Conservation (phyloP, 1,140 invertebrate species). For the Drosophila azteca region DNA sequence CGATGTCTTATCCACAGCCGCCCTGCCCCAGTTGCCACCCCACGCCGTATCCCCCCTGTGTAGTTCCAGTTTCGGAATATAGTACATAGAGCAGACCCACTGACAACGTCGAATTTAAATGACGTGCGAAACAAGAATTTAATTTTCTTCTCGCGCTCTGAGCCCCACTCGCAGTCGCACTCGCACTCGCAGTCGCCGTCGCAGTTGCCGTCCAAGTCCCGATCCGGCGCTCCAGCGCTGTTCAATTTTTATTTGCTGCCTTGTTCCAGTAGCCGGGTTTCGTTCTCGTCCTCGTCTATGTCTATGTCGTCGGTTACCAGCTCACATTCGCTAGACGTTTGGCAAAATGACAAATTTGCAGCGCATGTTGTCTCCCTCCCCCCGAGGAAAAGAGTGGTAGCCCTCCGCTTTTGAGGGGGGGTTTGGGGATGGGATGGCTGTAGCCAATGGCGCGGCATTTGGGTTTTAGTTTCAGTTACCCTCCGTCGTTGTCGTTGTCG, state of each 20-base stretch:
- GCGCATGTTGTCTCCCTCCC: constrained; percentile 60
- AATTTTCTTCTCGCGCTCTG: constrained; percentile 62
- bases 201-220: constrained; percentile 1
- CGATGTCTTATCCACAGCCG: constrained; percentile 33
- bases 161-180: not conserved
- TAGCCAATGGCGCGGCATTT: constrained; percentile 63
- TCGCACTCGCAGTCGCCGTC: not conserved
- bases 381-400: constrained; percentile 15
- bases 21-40: constrained; percentile 4
- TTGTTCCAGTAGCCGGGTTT: constrained; percentile 34
- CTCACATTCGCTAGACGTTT: constrained; percentile 68
- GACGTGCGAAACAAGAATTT: constrained; percentile 83
- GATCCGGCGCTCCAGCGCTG: constrained; percentile 31
- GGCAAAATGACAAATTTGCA: constrained; percentile 82
- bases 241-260: constrained; percentile 62
- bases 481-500: not conserved
- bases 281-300: constrained; percentile 35
- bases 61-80: no score
- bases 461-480: constrained; percentile 66
- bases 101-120: constrained; percentile 79
- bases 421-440: not conserved
- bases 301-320: constrained; percentile 45
- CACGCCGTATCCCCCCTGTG: no score
- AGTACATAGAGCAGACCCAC: not conserved
- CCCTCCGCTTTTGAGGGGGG: not conserved